These are phyloP conservation scores for human (Homo sapiens) DNA, from an alignment of 2,113 vertebrate species.

Conservation along the genomic window DNA sequence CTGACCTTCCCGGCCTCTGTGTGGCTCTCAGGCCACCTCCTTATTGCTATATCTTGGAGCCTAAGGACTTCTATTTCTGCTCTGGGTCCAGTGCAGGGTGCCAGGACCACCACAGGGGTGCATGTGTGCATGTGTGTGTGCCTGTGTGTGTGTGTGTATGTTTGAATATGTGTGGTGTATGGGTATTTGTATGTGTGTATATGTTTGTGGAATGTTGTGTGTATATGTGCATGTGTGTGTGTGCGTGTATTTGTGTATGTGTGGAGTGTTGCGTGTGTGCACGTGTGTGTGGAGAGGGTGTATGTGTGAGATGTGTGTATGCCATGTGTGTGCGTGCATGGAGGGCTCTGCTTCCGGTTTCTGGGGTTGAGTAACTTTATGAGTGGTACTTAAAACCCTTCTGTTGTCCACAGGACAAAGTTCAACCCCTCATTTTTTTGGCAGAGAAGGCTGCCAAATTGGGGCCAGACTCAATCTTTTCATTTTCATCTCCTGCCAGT, in stretches of 20 bases:
- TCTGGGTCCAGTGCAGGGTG: neutral
- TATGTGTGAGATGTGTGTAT: neutral
- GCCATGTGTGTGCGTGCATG: neutral
- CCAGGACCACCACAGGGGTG: neutral
- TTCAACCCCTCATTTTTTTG: neutral
- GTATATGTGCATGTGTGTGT: accelerated
- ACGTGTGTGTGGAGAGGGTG: neutral
- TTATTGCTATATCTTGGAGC: neutral
- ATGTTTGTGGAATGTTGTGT: neutral
- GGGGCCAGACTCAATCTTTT: neutral
- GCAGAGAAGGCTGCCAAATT: neutral
- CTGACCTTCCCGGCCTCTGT: accelerated
- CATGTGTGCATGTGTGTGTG: neutral
- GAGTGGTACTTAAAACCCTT: neutral
- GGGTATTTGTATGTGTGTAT: neutral
- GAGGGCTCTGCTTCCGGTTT: neutral
- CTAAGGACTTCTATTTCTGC: neutral
- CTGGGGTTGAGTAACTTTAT: neutral
- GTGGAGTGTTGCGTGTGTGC: neutral
- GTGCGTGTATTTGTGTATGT: neutral
- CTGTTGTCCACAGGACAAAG: neutral
- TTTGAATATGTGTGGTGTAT: no score
- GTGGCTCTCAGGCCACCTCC: neutral
- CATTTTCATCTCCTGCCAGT: slow-evolving; percentile 21
- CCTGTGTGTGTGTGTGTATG: neutral